These are phyloP conservation scores for Tenthredo scrophulariae DNA, from an alignment of 2,888 invertebrate species.

Conservation along the genomic window DNA sequence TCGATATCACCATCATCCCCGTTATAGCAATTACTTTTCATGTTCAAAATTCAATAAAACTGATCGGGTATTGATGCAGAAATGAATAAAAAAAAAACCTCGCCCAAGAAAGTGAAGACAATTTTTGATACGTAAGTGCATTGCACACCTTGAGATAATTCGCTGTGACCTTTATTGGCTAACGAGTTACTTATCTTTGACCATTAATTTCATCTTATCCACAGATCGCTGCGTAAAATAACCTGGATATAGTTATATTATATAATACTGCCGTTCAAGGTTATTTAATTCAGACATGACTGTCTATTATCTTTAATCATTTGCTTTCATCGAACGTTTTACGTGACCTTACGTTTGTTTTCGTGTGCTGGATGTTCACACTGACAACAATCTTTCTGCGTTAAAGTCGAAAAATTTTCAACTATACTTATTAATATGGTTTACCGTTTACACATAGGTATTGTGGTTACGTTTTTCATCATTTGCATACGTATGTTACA, in stretches of 20 bases:
- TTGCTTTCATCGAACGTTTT: constrained; percentile 25
- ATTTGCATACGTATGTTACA: not conserved
- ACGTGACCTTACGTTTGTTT: not conserved
- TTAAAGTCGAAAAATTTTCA: not conserved
- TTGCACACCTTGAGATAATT: not conserved
- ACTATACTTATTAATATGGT: not conserved
- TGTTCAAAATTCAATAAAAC: not conserved
- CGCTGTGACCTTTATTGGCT: not conserved
- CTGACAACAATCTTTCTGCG: constrained; percentile 37
- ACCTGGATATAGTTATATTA: not conserved
- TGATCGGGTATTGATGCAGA: not conserved
- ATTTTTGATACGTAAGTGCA: not conserved
- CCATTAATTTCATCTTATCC: constrained; percentile 11
- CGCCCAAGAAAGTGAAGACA: not conserved
- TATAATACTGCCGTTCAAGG: constrained; percentile 25
- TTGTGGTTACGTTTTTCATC: not conserved
- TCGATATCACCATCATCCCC: not conserved
- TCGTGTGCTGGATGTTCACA: constrained; percentile 9
- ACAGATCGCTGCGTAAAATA: constrained; percentile 2
- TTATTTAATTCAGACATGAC: constrained; percentile 24
- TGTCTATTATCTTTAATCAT: constrained; percentile 27
- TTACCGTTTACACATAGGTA: not conserved
- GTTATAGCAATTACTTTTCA: not conserved
- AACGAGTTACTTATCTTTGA: constrained; percentile 8
- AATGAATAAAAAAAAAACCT: not conserved